A percentile compares a stretch with the other conserved stretches of the same genome.
These are phyloP conservation scores for Oenanthe melanoleuca DNA, from an alignment of 2,113 vertebrate genomes.

Conservation along the genomic window DNA sequence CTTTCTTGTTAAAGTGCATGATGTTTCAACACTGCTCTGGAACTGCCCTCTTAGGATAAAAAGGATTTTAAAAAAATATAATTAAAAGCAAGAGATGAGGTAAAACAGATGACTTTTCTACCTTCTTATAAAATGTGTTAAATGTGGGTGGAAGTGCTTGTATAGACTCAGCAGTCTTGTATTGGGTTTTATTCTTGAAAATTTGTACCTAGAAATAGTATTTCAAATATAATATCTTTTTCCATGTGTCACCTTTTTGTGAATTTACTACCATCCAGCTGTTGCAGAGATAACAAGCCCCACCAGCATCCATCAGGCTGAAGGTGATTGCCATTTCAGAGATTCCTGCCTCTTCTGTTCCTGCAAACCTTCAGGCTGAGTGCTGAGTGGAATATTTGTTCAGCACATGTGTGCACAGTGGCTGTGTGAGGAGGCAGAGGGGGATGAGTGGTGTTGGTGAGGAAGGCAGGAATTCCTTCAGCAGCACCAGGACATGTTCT, in stretches of 20 bases:
- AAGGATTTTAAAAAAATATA: neutral
- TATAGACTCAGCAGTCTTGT: neutral
- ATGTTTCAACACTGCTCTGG: neutral
- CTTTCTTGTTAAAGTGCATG: neutral
- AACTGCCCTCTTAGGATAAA: neutral
- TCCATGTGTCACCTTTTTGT: neutral
- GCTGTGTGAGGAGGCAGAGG: neutral
- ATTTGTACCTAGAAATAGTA: neutral
- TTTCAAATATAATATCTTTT: neutral
- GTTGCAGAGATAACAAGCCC: neutral
- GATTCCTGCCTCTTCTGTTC: neutral
- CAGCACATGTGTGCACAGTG: neutral
- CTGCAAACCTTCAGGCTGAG: neutral
- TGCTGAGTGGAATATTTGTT: neutral
- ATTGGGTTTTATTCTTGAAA: accelerated
- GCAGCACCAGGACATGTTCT: neutral
- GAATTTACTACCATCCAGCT: neutral
- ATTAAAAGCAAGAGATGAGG: neutral
- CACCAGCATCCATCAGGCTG: neutral
- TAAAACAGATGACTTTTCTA: neutral
- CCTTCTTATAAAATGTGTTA: accelerated
- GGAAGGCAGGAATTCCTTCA: neutral
- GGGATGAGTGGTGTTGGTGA: neutral
- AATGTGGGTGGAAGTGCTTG: neutral
- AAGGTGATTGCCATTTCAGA: neutral